Base-by-base conservation (phyloP, 2,888 invertebrate species). In the Spisula solida region DNA sequence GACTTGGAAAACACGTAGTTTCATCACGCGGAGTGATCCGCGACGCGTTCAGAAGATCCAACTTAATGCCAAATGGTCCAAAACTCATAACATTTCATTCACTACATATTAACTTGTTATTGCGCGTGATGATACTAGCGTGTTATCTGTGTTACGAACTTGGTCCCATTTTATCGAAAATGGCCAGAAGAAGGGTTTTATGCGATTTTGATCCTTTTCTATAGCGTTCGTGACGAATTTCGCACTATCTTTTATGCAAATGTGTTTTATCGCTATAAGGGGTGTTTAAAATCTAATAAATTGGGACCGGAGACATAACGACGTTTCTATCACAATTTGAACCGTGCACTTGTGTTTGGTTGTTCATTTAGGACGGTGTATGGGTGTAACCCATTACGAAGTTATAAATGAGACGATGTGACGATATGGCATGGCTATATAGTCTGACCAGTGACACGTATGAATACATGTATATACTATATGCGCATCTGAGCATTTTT, bases 51-150 rank as follows among this genome's bases (percentile, higher is more conserved):
- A 16, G 14, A 12, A 48, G 75, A 88, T 80, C 90, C 82, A 56
- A 41, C 82, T 81, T 92, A 91, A 92, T 90, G 70, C 92, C 91
- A 34, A 70, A 85, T 90, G 90, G 87, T 60, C 82, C 87, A 81
- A 91, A 91, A 89, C 91, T 84, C 90, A 87, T 89, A 90, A 84
- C 88, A 75, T 91, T 92, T 92, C 88, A 92, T 92, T 87, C 92
- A 92, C 90, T 92, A 51, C 88, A 91, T 91, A 92, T 92, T 92
- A 91, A 92, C 92, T 92, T 92, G 86, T 92, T 92, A 92, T 92
- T 91, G 92, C 89, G 86, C 91, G 78, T 88, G 92, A 91, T 92
- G 90, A 83, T 80, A 82, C 79, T 47, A 20, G 79, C 66, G 81
- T 85, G 85, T 91, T 92, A 92, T 92, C 92, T 91, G 82, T 80